These are phyloP conservation scores for Trachurus trachurus DNA, from an alignment of 2,797 vertebrate genomes.

Conservation along the genomic window DNA sequence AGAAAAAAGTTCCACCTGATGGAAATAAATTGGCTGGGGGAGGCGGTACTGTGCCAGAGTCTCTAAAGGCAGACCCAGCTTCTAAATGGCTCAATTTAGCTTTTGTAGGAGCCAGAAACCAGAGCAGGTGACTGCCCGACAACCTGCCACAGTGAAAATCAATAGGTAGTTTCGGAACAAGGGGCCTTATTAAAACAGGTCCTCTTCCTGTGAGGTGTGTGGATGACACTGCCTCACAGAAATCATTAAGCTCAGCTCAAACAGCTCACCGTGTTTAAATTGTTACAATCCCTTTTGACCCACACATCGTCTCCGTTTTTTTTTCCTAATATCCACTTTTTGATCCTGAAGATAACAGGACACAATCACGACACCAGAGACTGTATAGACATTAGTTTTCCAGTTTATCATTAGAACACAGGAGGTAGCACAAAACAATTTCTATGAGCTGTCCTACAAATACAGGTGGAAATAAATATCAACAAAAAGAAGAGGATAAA, in stretches of 20 bases:
- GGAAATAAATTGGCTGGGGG: slow-evolving; percentile 81
- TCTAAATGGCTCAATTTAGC: slow-evolving; percentile 89
- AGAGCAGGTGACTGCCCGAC: slow-evolving; percentile 79
- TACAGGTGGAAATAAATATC: slow-evolving; percentile 14
- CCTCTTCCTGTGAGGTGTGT: slow-evolving; percentile 74
- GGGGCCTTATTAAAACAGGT: slow-evolving; percentile 85
- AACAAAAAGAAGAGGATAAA: neutral
- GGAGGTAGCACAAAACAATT: slow-evolving; percentile 17
- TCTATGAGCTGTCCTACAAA: slow-evolving; percentile 13
- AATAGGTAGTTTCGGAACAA: slow-evolving; percentile 88
- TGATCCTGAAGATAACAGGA: slow-evolving; percentile 65
- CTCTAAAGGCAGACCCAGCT: slow-evolving; percentile 77
- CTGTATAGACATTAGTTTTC: slow-evolving; percentile 29
- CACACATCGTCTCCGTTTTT: slow-evolving; percentile 63
- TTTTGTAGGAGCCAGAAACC: slow-evolving; percentile 77
- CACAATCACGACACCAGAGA: slow-evolving; percentile 52
- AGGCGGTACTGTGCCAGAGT: slow-evolving; percentile 68
- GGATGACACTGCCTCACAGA: slow-evolving; percentile 78
- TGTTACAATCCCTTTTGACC: slow-evolving; percentile 77
- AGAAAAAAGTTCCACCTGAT: slow-evolving; percentile 80
- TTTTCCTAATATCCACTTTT: slow-evolving; percentile 63
- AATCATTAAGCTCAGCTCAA: slow-evolving; percentile 80
- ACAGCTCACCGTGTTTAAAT: slow-evolving; percentile 75
- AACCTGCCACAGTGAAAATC: slow-evolving; percentile 85
- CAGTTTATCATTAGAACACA: slow-evolving; percentile 26